Conservation (phyloP, 2,888 invertebrate species). For the Apamea sordens region DNA sequence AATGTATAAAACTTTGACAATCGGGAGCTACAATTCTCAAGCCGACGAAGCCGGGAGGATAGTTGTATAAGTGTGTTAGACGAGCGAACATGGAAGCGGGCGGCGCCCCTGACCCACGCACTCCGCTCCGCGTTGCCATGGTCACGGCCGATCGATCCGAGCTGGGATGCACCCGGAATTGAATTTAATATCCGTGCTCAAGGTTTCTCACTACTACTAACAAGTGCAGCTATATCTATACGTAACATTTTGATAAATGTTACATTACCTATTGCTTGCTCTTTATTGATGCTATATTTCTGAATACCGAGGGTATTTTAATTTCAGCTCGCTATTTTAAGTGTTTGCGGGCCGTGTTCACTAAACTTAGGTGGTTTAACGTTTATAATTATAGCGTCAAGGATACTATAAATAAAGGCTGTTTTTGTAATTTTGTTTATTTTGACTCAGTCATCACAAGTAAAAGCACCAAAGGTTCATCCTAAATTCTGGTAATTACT, state of each 20-base stretch:
- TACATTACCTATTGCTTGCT: slow-evolving; percentile 5
- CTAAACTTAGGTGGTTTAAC: neutral
- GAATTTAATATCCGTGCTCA: slow-evolving; percentile 69
- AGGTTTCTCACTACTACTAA: slow-evolving; percentile 63
- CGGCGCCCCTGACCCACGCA: slow-evolving; percentile 86
- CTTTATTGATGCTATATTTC: slow-evolving; percentile 16
- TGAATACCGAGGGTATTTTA: slow-evolving; percentile 25
- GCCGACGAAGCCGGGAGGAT: slow-evolving; percentile 10
- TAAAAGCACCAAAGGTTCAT: slow-evolving; percentile 3
- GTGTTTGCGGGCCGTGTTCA: slow-evolving; percentile 15
- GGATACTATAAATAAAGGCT: slow-evolving; percentile 7
- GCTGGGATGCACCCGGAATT: slow-evolving; percentile 83
- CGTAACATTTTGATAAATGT: slow-evolving; percentile 16
- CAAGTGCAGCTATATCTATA: slow-evolving; percentile 49
- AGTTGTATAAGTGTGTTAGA: slow-evolving; percentile 52
- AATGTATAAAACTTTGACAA: slow-evolving; percentile 3
- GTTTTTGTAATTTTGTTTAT: neutral
- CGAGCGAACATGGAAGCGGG: slow-evolving; percentile 49
- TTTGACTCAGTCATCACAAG: slow-evolving; percentile 3
- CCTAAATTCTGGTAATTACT: slow-evolving; percentile 19
- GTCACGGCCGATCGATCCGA: slow-evolving; percentile 87
- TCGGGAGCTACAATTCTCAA: neutral
- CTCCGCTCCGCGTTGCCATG: slow-evolving; percentile 83
- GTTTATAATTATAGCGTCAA: slow-evolving; percentile 15
- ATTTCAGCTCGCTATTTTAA: slow-evolving; percentile 28